phyloP scores from a whole-genome alignment of 2,797 vertebrate genomes.

The Bryconaethiops microstoma region DNA sequence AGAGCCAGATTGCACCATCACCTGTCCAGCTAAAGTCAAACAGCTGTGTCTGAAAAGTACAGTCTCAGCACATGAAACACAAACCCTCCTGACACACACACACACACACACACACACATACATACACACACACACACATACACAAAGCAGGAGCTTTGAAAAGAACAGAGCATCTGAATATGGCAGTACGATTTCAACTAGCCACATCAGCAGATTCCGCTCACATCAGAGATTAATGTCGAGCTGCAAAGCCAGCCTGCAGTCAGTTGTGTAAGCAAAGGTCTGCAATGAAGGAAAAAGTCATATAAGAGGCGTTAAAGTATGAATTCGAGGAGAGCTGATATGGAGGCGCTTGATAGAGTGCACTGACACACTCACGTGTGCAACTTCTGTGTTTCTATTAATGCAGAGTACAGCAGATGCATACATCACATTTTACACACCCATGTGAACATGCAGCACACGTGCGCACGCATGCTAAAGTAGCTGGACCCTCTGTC shows the following conservation, averaged over 20 bases:
- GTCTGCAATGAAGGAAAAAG: not conserved
- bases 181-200: not conserved
- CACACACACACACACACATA: constrained; percentile 19
- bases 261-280: not conserved
- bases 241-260: not conserved
- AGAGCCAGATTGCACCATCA: constrained; percentile 49
- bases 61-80: constrained; percentile 38
- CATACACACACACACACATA: constrained; percentile 20
- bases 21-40: constrained; percentile 40
- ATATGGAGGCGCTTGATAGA: constrained; percentile 7
- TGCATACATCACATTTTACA: constrained; percentile 41
- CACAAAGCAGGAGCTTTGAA: not conserved
- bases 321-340: constrained; percentile 13
- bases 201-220: not conserved
- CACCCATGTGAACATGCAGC: constrained; percentile 34
- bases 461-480: constrained; percentile 53
- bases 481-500: constrained; percentile 78
- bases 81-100: constrained; percentile 17
- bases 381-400: constrained; percentile 61
- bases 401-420: constrained; percentile 64
- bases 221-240: not conserved
- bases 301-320: not conserved
- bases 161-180: not conserved
- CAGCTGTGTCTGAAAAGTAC: constrained; percentile 41
- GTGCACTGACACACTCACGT: constrained; percentile 45